Base-by-base conservation (phyloP, 2,113 vertebrate genomes). In the Scatophagus argus region DNA sequence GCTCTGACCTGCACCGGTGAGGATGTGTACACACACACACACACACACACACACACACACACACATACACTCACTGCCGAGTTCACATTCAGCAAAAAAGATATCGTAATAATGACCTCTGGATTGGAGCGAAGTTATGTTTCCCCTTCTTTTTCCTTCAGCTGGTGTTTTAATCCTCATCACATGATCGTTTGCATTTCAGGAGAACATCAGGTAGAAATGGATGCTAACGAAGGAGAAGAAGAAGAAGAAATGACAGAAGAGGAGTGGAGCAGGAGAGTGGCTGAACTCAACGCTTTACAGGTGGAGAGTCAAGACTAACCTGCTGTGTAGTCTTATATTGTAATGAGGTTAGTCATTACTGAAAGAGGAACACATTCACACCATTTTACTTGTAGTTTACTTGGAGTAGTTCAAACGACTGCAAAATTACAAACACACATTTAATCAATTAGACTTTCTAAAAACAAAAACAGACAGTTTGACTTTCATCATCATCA, bases 1-100 rank as follows among this genome's bases (percentile, higher is more conserved):
- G 95, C 97, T 47, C 95, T 99, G 94, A 96, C 93, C 0, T 99
- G 97, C 58, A 94, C 96, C 0, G 96, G 97, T 99, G 84, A 32
- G 95, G 14, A 54, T 13, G 5, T 10, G 9, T 3, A 38, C 38
- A 10, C 38, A 38, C 38, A 38, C 9, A 10, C 8, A n/a, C n/a
- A n/a, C n/a, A n/a, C n/a, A n/a, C n/a, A n/a, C n/a, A n/a, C n/a
- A n/a, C n/a, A n/a, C n/a, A n/a, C n/a, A n/a, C n/a, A n/a, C n/a
- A n/a, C n/a, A n/a, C n/a, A n/a, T n/a, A n/a, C n/a, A n/a, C n/a
- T n/a, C n/a, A n/a, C n/a, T n/a, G n/a, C n/a, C n/a, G n/a, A n/a
- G n/a, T n/a, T n/a, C n/a, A n/a, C n/a, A n/a, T n/a, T n/a, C n/a
- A n/a, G n/a, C n/a, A n/a, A n/a, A n/a, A n/a, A n/a, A n/a, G n/a